Base-by-base conservation (phyloP, 2,888 invertebrate species). In the Trachelus troglodyta region DNA sequence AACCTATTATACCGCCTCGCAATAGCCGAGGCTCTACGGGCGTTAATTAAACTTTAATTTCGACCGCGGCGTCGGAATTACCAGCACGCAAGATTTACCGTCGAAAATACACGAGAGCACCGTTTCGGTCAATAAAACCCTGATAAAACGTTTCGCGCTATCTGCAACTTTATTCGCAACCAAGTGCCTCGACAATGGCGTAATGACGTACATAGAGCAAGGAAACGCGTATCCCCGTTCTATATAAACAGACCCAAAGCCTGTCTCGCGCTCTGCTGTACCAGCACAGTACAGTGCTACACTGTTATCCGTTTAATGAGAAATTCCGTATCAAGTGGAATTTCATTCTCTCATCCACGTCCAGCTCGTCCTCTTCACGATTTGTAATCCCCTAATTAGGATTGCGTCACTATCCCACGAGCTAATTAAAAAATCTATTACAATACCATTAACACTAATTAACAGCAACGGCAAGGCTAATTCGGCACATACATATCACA, bases 31-130 rank as follows among this genome's bases (percentile, higher is more conserved):
- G 77, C 69, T 74, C 74, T 76, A 76, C 79, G 81, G 81, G 81
- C 86, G 86, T 87, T 87, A 87, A 87, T 87, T 87, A 87, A 87
- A 88, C 82, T 87, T 87, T 85, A 87, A 87, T 87, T 88, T 85
- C 82, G 82, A 81, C 81, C 83, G 77, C 77, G 78, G 81, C 79
- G 77, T 79, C 79, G 75, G 80, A 85, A 87, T 84, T 84, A 84
- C 82, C 82, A 56, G 40, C 40, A 56, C 40, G 40, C 40, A 56
- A 56, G 40, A 56, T 86, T 82, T 84, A 85, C 81, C 80, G 81
- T 69, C 69, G 76, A 75, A 75, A 78, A 79, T 79, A 79, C 23
- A 56, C 40, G 40, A 6, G 23, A 23, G 40, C 9, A 56, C 40
- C 40, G 40, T 79, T 75, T 56, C 40, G 40, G 40, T 79, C 83